Evolutionary conservation across 2,797 vertebrate species (phyloP).

Genomic region (Ictinia mississippiensis): DNA sequence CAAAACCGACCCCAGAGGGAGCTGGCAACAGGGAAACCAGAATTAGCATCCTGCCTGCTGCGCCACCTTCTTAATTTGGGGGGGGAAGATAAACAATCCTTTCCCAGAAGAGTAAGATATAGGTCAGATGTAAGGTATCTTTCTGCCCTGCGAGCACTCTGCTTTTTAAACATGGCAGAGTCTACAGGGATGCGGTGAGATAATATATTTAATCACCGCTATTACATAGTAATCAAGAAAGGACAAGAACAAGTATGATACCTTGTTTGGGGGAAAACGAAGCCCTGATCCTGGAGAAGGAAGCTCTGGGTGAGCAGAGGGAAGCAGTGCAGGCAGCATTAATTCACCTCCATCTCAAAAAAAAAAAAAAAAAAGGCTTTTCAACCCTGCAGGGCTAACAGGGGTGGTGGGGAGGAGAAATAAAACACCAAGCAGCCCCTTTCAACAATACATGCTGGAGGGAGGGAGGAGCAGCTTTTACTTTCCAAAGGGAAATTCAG

Average conservation of each 20-base stretch:
- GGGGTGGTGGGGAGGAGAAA: not conserved
- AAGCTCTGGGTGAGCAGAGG: not conserved
- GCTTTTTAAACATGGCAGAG: not conserved
- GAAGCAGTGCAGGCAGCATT: not conserved
- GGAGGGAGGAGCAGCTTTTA: not conserved
- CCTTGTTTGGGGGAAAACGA: fast-evolving
- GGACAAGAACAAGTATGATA: fast-evolving
- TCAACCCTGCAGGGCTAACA: not conserved
- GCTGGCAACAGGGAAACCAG: not conserved
- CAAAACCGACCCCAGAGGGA: not conserved
- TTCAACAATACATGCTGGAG: fast-evolving
- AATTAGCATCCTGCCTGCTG: not conserved
- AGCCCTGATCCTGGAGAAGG: not conserved
- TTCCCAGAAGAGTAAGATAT: not conserved
- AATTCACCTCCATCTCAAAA: not conserved
- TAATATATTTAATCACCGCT: not conserved
- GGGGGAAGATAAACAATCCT: not conserved
- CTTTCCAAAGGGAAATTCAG: not conserved
- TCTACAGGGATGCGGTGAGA: fast-evolving
- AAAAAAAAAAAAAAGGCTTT: not conserved
- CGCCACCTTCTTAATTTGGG: not conserved
- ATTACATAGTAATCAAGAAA: fast-evolving
- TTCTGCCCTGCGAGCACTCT: not conserved
- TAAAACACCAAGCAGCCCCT: fast-evolving
- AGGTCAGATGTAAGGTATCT: not conserved